phyloP scores from a whole-genome alignment of 1,140 invertebrate genomes.

The Popillia japonica region DNA sequence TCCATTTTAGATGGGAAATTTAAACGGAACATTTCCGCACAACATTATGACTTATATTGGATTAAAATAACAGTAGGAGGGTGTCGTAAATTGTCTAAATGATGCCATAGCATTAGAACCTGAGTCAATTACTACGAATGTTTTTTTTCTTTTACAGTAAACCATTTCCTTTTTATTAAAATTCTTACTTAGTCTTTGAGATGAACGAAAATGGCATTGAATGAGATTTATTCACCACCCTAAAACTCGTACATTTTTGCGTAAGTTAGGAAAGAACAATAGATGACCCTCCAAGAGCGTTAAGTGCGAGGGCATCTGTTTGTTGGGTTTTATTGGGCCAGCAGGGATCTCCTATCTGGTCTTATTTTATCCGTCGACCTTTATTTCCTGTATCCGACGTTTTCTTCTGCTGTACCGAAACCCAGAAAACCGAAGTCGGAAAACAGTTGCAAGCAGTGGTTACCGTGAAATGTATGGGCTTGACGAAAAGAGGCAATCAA shows the following conservation, averaged over 20 bases:
- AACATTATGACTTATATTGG: too few relatives aligned
- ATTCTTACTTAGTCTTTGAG: too few relatives aligned
- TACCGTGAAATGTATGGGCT: constrained; percentile 27
- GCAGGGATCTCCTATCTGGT: background rate
- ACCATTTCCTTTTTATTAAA: too few relatives aligned
- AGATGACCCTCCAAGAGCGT: background rate
- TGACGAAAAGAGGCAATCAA: constrained; percentile 31
- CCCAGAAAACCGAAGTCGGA: constrained; percentile 25
- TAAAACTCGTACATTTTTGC: background rate
- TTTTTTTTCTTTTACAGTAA: too few relatives aligned
- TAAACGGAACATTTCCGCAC: too few relatives aligned
- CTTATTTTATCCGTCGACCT: constrained; percentile 4
- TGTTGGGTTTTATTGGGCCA: background rate
- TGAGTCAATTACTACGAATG: too few relatives aligned
- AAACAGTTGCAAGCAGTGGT: constrained; percentile 13
- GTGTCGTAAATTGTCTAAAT: too few relatives aligned
- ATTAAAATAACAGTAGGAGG: too few relatives aligned
- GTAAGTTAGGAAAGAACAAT: background rate
- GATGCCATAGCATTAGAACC: too few relatives aligned
- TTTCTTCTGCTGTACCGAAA: background rate
- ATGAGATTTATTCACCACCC: too few relatives aligned
- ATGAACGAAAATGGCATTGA: too few relatives aligned
- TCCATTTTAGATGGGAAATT: background rate
- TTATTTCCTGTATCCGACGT: constrained; percentile 22
- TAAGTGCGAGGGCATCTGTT: background rate